Evolutionary conservation across 2,888 invertebrate genomes (phyloP).

Genomic region (Arctia plantaginis): DNA sequence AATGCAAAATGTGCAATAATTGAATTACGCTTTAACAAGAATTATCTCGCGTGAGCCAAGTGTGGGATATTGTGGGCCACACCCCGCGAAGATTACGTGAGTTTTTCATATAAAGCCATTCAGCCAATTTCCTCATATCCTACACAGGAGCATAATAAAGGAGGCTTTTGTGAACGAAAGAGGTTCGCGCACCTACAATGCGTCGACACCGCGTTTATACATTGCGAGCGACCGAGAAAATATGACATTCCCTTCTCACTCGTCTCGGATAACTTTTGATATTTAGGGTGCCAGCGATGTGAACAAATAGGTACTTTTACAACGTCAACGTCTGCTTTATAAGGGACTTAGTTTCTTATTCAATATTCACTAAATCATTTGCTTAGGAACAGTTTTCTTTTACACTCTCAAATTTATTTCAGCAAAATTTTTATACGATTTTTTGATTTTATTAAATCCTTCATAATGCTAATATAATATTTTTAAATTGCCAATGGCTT

Average conservation of each 20-base stretch:
- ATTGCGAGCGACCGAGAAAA: conserved; percentile 69
- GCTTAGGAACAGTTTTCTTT: conserved; percentile 53
- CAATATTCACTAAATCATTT: conserved; percentile 63
- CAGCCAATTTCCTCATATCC: conserved; percentile 86
- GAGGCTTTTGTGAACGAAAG: conserved; percentile 83
- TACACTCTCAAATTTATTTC: conserved; percentile 31
- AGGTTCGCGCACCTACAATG: conserved; percentile 82
- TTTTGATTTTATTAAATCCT: not conserved
- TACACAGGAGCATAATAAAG: conserved; percentile 84
- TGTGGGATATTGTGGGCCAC: conserved; percentile 79
- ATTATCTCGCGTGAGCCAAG: conserved; percentile 68
- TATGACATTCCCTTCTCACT: conserved; percentile 70
- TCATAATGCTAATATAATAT: not conserved
- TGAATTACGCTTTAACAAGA: conserved; percentile 64
- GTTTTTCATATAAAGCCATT: conserved; percentile 85
- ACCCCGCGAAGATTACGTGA: conserved; percentile 81
- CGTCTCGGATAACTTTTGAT: conserved; percentile 71
- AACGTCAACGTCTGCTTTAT: conserved; percentile 63
- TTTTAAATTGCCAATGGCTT: not conserved
- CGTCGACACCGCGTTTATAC: conserved; percentile 71
- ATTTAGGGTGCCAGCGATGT: conserved; percentile 70
- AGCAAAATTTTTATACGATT: conserved; percentile 18
- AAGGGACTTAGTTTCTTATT: conserved; percentile 63
- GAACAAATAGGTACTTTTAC: conserved; percentile 72
- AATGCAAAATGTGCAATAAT: conserved; percentile 56